phyloP scores from a whole-genome alignment of 2,888 invertebrate genomes.

The Branchellion lobata region DNA sequence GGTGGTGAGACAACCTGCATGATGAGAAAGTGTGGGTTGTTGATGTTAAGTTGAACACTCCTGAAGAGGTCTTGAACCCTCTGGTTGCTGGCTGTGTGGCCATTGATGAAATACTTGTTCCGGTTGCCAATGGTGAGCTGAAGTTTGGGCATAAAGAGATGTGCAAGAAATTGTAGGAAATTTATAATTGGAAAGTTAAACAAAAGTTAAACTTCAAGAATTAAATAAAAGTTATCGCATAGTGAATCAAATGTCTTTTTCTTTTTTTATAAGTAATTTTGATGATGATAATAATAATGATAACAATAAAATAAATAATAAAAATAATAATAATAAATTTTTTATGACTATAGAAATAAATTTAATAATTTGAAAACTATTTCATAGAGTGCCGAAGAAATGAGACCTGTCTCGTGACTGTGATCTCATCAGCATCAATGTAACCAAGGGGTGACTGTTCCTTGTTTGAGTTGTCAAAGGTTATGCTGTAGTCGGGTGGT shows the following conservation, averaged over 20 bases:
- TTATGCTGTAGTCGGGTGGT: conserved; percentile 69
- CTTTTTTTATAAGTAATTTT: too few relatives aligned
- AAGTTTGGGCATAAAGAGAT: too few relatives aligned
- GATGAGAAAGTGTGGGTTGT: conserved; percentile 98
- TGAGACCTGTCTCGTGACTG: conserved; percentile 72
- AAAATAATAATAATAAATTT: background rate
- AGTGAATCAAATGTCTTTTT: background rate
- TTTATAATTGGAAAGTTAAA: background rate
- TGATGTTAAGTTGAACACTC: conserved; percentile 93
- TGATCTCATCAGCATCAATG: conserved; percentile 84
- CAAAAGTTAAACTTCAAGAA: too few relatives aligned
- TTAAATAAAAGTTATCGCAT: background rate
- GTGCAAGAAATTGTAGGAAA: background rate
- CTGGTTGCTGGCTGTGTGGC: conserved; percentile 83
- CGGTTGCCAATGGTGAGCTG: conserved; percentile 75
- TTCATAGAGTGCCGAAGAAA: background rate
- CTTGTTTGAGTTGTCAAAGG: conserved; percentile 84
- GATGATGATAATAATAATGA: too few relatives aligned
- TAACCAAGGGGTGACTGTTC: conserved; percentile 84
- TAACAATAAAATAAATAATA: background rate
- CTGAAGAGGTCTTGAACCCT: conserved; percentile 88
- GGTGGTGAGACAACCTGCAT: too few relatives aligned
- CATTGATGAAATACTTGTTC: conserved; percentile 87
- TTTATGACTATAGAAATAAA: background rate
- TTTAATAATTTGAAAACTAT: too few relatives aligned